A percentile compares a stretch with the other conserved stretches of the same genome.
Evolutionary conservation across 2,888 invertebrate species (phyloP).

Genomic region (Micropterix aruncella): DNA sequence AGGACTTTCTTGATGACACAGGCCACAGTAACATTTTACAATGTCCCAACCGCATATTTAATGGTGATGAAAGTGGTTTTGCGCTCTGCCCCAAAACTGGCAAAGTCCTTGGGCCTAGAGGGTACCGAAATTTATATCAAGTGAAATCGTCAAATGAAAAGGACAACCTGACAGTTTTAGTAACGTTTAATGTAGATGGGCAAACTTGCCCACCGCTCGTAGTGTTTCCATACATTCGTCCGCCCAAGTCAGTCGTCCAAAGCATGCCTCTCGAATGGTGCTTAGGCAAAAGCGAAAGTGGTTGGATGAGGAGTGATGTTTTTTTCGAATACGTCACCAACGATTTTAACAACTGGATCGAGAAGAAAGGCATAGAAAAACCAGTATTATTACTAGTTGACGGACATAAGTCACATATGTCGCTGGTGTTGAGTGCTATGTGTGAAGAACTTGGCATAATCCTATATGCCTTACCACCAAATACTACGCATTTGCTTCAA

Average conservation of each 20-base stretch:
- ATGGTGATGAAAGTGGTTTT: background rate
- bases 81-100: background rate
- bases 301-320: background rate
- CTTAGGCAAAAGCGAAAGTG: background rate
- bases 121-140: background rate
- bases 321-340: too few species aligned
- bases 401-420: background rate
- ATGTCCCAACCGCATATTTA: too few species aligned
- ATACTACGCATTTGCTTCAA: too few species aligned
- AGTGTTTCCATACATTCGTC: background rate
- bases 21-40: background rate
- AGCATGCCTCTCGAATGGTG: background rate
- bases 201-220: background rate
- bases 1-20: background rate
- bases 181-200: background rate
- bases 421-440: background rate
- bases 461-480: background rate
- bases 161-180: background rate
- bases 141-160: background rate
- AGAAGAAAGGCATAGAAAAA: background rate
- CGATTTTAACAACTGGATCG: background rate
- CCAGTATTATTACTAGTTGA: background rate
- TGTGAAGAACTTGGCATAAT: background rate
- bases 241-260: background rate
- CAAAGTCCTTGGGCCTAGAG: too few species aligned